A percentile compares a stretch with the other conserved stretches of the same genome.
These are phyloP conservation scores for Ectemnius continuus DNA, from an alignment of 2,888 invertebrate species.

Conservation along the genomic window DNA sequence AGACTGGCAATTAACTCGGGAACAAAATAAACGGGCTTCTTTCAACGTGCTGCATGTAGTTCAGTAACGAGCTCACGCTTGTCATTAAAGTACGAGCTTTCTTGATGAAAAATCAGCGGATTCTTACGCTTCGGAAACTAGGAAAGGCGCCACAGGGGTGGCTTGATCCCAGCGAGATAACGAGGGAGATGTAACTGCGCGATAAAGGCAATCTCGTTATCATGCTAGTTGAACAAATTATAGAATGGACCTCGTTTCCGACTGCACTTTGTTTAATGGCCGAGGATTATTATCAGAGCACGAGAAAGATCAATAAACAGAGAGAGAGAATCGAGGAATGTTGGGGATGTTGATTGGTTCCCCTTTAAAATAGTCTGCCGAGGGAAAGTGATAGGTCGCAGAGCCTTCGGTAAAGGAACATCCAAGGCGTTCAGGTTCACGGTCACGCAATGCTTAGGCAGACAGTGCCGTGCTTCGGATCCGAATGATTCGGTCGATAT, in stretches of 20 bases:
- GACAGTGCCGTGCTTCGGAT: constrained; percentile 55
- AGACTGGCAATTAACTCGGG: constrained; percentile 9
- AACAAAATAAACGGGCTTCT: constrained; percentile 1
- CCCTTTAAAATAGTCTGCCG: constrained; percentile 6
- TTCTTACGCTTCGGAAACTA: too few species aligned
- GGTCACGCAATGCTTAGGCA: constrained; percentile 56
- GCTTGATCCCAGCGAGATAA: too few species aligned
- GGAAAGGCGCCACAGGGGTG: too few species aligned
- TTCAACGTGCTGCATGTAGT: background rate
- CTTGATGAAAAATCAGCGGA: background rate
- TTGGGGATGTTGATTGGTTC: background rate
- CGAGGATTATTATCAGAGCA: too few species aligned
- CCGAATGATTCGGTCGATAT: constrained; percentile 66
- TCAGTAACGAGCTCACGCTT: background rate
- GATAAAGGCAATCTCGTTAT: too few species aligned
- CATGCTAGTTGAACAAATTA: too few species aligned
- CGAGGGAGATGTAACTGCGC: too few species aligned
- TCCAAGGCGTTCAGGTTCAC: constrained; percentile 43
- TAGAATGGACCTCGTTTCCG: too few species aligned
- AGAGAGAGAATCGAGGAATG: background rate
- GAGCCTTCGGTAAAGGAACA: constrained; percentile 48
- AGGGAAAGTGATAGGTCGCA: constrained; percentile 39
- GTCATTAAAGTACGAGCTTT: background rate
- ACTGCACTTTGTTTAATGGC: too few species aligned
- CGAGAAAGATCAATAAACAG: background rate